phyloP scores from a whole-genome alignment of 2,797 vertebrate species.

The Coranthus polyacanthus region DNA sequence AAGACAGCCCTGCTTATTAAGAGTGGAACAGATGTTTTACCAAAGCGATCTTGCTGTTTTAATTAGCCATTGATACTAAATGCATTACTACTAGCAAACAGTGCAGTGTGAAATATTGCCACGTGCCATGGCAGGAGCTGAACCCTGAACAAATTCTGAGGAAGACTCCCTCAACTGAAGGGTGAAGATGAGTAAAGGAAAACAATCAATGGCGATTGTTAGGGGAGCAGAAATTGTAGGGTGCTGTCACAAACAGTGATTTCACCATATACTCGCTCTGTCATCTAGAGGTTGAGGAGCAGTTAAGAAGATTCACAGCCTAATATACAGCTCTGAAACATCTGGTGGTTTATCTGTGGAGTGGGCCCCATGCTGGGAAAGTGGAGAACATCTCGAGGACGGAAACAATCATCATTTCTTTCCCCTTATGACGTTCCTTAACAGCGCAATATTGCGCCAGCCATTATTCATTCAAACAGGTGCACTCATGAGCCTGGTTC shows the following conservation, averaged over 20 bases:
- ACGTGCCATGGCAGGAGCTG: conserved; percentile 13
- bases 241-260: conserved; percentile 66
- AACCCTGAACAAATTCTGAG: conserved; percentile 10
- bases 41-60: conserved; percentile 79
- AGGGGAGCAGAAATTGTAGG: conserved; percentile 57
- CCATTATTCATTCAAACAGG: conserved; percentile 72
- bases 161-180: conserved; percentile 1
- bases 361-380: conserved; percentile 52
- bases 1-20: conserved; percentile 79
- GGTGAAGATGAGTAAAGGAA: conserved; percentile 34
- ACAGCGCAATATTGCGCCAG: conserved; percentile 36
- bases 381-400: conserved; percentile 50
- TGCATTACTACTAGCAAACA: conserved; percentile 65
- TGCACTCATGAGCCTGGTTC: conserved; percentile 49
- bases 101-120: conserved; percentile 66
- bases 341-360: conserved; percentile 62
- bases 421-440: conserved; percentile 56
- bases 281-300: conserved; percentile 54
- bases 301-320: conserved; percentile 66
- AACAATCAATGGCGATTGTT: conserved; percentile 55
- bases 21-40: conserved; percentile 83
- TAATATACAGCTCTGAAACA: conserved; percentile 57
- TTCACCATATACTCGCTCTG: conserved; percentile 66
- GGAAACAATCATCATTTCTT: conserved; percentile 72
- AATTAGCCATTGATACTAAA: conserved; percentile 83